Conservation (phyloP, 37 sponge, comb jelly and placozoan species). For the Hexactinellida sp. region DNA sequence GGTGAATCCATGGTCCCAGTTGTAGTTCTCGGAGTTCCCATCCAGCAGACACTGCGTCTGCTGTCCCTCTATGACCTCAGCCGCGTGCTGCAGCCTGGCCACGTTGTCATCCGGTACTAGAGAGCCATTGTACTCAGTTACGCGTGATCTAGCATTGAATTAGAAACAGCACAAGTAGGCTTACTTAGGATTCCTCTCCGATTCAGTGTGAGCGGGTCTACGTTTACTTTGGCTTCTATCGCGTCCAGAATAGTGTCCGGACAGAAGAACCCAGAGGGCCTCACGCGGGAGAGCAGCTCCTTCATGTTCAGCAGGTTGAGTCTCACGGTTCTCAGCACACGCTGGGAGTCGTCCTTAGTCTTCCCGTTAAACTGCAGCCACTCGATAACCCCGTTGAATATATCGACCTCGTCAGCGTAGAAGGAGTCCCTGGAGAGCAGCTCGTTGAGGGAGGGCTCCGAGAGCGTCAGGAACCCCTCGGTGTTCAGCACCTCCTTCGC, state of each 20-base stretch:
- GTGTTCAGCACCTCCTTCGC: constrained; percentile 62
- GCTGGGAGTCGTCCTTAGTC: constrained; percentile 17
- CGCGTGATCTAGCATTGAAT: background rate
- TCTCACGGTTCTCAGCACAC: constrained; percentile 40
- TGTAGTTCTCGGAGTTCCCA: constrained; percentile 68
- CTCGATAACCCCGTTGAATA: constrained; percentile 41
- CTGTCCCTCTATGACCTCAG: constrained; percentile 43
- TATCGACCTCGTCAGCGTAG: constrained; percentile 73
- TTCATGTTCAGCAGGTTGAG: constrained; percentile 45
- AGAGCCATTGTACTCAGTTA: too few species aligned
- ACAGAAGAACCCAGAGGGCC: constrained; percentile 33
- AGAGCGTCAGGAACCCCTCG: constrained; percentile 58
- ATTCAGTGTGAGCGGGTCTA: background rate
- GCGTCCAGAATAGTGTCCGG: constrained; percentile 61
- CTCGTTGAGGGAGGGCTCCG: constrained; percentile 43
- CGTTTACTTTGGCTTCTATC: constrained; percentile 20
- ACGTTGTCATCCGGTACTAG: constrained; percentile 73
- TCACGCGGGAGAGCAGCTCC: constrained; percentile 35
- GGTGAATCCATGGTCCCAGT: constrained; percentile 63
- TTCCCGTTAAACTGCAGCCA: constrained; percentile 65
- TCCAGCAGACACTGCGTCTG: constrained; percentile 48
- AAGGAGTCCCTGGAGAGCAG: constrained; percentile 65
- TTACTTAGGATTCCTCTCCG: constrained; percentile 56
- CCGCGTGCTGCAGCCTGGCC: constrained; percentile 50
- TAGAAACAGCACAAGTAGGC: background rate